Base-by-base conservation (phyloP, 2,113 vertebrate genomes). In the Hyperoodon ampullatus region DNA sequence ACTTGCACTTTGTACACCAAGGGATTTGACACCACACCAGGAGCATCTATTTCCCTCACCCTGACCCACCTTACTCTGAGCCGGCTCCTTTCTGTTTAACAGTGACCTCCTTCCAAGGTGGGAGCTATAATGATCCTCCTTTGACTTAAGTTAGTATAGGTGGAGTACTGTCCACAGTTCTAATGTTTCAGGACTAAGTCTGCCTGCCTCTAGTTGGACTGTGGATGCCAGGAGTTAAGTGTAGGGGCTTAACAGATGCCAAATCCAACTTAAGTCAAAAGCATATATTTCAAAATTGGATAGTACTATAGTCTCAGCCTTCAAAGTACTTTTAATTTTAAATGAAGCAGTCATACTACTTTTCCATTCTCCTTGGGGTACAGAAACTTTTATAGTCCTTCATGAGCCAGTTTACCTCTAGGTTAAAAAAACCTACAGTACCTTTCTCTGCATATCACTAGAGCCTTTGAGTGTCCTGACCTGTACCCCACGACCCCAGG, bases 211-310 rank as follows among this genome's bases (percentile, higher is more conserved):
- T 88, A 8, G 30, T 24, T 60, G 7, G 28, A 96, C 30, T 61
- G 18, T 11, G 24, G 13, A 28, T 58, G 47, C 66, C 33, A 2
- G 55, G 24, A 39, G 39, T 77, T 61, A 61, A 44, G 15, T 1
- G 28, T 15, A 72, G 55, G 19, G 68, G 68, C 77, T 92, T 70
- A 94, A 50, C 72, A 89, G 14, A 60, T 11, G 16, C 33, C 39
- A 60, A 81, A 94, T 58, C n/a, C 14, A 60, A 95, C 55, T 87
- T 72, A 91, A 77, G 66, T n/a, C 39, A 66, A 93, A 97, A 33
- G n/a, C 42, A 78, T 24, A 33, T 16, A 53, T 82, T 86, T 91
- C 47, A 93, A 91, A 91, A 71, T 35, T 72, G 61, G 15, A 42
- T 89, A 78, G 72, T 28, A 77, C 11, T 50, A 28, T 92, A 28